phyloP scores from a whole-genome alignment of 1,140 invertebrate species.

The Stegodyphus mimosarum region DNA sequence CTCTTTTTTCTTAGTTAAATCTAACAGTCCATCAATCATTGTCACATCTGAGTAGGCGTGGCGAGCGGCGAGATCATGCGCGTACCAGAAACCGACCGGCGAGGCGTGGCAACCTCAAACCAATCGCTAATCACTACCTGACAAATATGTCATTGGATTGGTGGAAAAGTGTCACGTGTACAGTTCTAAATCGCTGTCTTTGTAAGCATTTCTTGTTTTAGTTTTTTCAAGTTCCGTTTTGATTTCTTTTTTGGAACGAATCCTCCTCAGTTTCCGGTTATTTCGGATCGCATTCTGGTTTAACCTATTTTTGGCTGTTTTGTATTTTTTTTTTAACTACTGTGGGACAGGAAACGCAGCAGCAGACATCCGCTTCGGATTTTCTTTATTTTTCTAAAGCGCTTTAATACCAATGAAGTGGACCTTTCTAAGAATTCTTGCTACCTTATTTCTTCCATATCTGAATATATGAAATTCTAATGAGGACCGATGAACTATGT shows the following conservation, averaged over 20 bases:
- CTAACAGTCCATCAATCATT: background rate
- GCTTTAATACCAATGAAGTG: too few relatives aligned
- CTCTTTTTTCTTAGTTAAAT: too few relatives aligned
- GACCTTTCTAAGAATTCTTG: too few relatives aligned
- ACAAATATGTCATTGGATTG: slow-evolving; percentile 8
- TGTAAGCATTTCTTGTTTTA: background rate
- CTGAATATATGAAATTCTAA: too few relatives aligned
- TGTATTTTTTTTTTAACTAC: background rate
- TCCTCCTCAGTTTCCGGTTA: background rate
- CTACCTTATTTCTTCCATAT: too few relatives aligned
- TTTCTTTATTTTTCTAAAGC: background rate
- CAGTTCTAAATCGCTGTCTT: too few relatives aligned
- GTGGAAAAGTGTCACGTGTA: background rate
- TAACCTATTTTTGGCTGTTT: background rate
- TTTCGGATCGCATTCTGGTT: background rate
- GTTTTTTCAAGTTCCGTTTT: background rate
- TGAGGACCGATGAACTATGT: too few relatives aligned
- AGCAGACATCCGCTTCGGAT: background rate
- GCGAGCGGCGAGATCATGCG: slow-evolving; percentile 14
- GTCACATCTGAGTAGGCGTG: slow-evolving; percentile 6
- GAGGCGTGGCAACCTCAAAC: slow-evolving; percentile 21
- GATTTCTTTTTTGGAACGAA: background rate
- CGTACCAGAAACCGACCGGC: slow-evolving; percentile 3
- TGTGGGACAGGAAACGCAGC: background rate
- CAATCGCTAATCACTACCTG: slow-evolving; percentile 30